A percentile compares a stretch with the other conserved stretches of the same genome.
Evolutionary conservation across 2,797 vertebrate species (phyloP).

Genomic region (Sebastes hubbsi): DNA sequence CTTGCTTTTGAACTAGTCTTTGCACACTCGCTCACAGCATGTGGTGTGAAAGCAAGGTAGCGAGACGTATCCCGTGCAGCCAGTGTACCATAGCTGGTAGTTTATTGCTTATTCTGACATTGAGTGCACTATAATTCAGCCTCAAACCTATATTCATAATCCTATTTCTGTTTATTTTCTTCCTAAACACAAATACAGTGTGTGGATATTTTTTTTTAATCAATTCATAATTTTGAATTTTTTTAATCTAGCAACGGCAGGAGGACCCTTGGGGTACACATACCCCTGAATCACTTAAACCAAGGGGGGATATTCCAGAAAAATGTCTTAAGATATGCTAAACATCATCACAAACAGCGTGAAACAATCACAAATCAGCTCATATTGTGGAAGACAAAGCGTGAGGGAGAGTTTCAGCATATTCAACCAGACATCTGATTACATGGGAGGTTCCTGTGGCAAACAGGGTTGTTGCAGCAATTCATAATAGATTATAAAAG

Average conservation of each 20-base stretch:
- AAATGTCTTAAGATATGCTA: not conserved
- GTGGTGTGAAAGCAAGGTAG: not conserved
- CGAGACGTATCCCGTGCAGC: not conserved
- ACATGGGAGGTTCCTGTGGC: not conserved
- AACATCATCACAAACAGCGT: conserved; percentile 11
- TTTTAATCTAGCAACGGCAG: not conserved
- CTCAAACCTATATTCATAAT: not conserved
- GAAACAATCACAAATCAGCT: conserved; percentile 11
- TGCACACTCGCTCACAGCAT: not conserved
- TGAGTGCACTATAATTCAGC: not conserved
- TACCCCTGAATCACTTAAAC: not conserved
- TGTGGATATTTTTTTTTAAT: not conserved
- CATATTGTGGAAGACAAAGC: not conserved
- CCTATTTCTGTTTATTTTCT: not conserved
- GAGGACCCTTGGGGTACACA: not conserved
- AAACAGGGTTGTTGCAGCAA: not conserved
- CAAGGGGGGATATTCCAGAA: not conserved
- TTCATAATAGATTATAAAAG: not conserved
- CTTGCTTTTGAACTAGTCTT: not conserved
- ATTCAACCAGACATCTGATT: not conserved
- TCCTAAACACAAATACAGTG: not conserved
- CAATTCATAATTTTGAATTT: not conserved
- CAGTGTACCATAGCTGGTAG: not conserved
- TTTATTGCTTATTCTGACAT: not conserved
- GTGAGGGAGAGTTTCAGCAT: not conserved